phyloP scores from a whole-genome alignment of 1,140 invertebrate species.

The Drosophila takahashii region DNA sequence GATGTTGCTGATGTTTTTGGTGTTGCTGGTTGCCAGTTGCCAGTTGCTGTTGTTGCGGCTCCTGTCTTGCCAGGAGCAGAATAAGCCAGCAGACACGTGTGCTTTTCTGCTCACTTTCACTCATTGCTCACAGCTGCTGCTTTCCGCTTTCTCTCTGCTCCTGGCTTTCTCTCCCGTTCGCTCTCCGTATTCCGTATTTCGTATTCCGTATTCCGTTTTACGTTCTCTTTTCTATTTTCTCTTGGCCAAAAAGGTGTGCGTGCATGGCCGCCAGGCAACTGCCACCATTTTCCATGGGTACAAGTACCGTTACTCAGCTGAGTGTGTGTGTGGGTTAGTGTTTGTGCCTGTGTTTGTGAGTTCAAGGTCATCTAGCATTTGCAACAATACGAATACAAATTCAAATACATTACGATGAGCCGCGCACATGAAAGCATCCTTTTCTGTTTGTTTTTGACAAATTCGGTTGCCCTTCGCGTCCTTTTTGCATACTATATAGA shows the following conservation, averaged over 20 bases:
- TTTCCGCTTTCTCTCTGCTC: constrained; percentile 43
- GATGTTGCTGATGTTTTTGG: constrained; percentile 20
- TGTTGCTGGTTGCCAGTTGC: constrained; percentile 38
- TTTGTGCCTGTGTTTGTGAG: constrained; percentile 59
- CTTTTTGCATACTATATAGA: background rate
- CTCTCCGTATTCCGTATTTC: background rate
- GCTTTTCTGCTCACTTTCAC: constrained; percentile 82
- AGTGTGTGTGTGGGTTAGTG: constrained; percentile 10
- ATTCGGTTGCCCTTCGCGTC: constrained; percentile 17
- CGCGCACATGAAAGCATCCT: constrained; percentile 64
- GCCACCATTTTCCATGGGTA: constrained; percentile 53
- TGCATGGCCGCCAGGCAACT: constrained; percentile 72
- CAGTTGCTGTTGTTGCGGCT: constrained; percentile 56
- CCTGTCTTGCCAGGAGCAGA: constrained; percentile 56
- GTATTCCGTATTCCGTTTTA: background rate
- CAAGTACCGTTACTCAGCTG: constrained; percentile 47
- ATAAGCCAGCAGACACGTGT: constrained; percentile 68
- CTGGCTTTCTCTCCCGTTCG: background rate
- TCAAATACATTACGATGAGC: constrained; percentile 75
- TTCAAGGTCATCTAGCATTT: constrained; percentile 84
- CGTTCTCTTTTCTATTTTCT: constrained; percentile 46
- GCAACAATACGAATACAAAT: constrained; percentile 77
- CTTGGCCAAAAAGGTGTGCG: constrained; percentile 68
- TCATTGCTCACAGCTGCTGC: constrained; percentile 73
- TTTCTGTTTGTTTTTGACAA: constrained; percentile 66